Evolutionary conservation across 2,113 vertebrate species (phyloP).

Genomic region (Chauna torquata): DNA sequence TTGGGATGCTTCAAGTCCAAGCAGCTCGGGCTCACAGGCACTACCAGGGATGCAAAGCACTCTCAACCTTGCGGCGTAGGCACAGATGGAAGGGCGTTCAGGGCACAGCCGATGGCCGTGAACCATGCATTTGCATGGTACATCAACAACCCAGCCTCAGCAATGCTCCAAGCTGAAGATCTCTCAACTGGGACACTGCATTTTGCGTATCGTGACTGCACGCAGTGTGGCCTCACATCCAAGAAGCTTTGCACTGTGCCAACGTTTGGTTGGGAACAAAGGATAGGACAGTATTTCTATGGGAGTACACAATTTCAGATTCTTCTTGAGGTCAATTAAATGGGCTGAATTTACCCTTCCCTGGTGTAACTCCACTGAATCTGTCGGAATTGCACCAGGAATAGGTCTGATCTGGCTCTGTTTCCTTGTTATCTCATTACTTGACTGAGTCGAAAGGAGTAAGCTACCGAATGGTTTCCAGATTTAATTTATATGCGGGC

Average conservation of each 20-base stretch:
- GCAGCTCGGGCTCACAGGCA: background rate
- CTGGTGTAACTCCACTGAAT: slow-evolving; percentile 1
- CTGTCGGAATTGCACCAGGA: slow-evolving; percentile 15
- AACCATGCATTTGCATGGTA: rapidly evolving
- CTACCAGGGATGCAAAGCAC: background rate
- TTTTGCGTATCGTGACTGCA: rapidly evolving
- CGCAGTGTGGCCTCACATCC: rapidly evolving
- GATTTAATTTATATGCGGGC: background rate
- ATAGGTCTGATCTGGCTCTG: background rate
- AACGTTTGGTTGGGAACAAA: background rate
- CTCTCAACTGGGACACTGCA: background rate
- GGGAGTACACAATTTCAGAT: background rate
- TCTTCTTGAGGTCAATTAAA: background rate
- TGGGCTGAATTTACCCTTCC: background rate
- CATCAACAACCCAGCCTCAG: background rate
- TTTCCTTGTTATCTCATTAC: background rate
- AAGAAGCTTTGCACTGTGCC: background rate
- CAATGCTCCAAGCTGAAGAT: background rate
- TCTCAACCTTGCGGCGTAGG: rapidly evolving
- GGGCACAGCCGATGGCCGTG: rapidly evolving
- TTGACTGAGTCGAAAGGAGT: background rate
- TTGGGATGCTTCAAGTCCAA: background rate
- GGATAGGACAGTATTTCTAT: background rate
- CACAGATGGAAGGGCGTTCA: background rate
- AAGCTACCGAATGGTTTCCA: background rate